Evolutionary conservation across 2,797 vertebrate species (phyloP), one percentile per base, ranked within the genome.

Genomic region (Gobio occitaniae): DNA sequence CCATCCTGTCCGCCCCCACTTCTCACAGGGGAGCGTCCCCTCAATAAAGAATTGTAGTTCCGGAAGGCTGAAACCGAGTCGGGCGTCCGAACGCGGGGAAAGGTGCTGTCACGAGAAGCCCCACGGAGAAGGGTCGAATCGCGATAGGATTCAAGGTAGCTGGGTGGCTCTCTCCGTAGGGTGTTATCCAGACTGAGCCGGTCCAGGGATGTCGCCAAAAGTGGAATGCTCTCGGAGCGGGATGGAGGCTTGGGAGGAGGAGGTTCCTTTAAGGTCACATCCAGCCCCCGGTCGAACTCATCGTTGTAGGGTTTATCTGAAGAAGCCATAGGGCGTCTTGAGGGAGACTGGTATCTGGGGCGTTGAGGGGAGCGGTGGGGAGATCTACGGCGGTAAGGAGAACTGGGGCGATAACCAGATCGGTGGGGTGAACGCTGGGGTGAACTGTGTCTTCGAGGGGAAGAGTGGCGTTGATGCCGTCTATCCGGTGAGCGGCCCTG

Each of bases 401-500:
- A 96, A 72, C 90, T 86, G 32, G 94, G 95, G 84, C 91, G 90
- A 83, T 96, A 94, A 0, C 95, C 95, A 0, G 95, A 95, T 77
- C 91, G 79, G 77, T 93, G 91, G 0, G 92, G 93, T 76, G 96
- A 95, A 38, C 88, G 89, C 9, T 93, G 92, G 0, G 92, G 93
- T 79, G 96, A 95, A 32, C 89, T 89, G 17, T 95, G 93, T 80
- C 95, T 94, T 72, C 94, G 95, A 15, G 94, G 92, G 0, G 96
- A 95, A 63, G 95, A 93, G 72, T 90, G 92, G 6, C 88, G 90
- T 2, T 94, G 93, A 2, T 90, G 92, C 19, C 88, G 93, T 91
- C 93, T 94, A 81, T 96, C 95, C 0, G 97, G 97, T 44, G 97
- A 98, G 78, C 94, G 92, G 17, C 96, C 96, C 29, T 93, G 89